phyloP scores from a whole-genome alignment of 2,797 vertebrate genomes.

The Zalophus californianus region DNA sequence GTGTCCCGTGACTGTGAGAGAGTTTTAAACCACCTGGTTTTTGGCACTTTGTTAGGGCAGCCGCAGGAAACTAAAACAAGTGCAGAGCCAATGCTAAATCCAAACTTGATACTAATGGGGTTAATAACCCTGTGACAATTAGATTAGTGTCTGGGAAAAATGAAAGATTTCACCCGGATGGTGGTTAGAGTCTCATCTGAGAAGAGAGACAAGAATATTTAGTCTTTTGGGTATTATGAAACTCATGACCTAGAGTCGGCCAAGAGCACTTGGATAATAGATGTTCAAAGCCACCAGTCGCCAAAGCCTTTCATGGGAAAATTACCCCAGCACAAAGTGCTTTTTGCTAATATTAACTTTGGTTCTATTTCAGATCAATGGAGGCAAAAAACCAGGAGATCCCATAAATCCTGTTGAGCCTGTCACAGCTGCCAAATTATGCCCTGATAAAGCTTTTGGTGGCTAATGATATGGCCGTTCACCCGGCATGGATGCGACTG shows the following conservation, averaged over 20 bases:
- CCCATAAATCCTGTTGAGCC: slow-evolving; percentile 71
- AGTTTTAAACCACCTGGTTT: neutral
- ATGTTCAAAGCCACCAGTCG: neutral
- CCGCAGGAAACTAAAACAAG: neutral
- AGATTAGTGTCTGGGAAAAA: neutral
- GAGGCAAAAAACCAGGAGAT: slow-evolving; percentile 77
- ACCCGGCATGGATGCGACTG: neutral
- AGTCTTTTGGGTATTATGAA: neutral
- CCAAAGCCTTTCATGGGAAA: neutral
- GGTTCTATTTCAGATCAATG: slow-evolving; percentile 76
- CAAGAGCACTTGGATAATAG: neutral
- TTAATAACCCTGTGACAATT: neutral
- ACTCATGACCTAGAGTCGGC: neutral
- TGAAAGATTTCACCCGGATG: neutral
- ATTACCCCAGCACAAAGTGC: neutral
- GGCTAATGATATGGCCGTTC: slow-evolving; percentile 58
- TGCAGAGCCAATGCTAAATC: neutral
- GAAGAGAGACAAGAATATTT: neutral
- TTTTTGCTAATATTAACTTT: slow-evolving; percentile 83
- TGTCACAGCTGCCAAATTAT: slow-evolving; percentile 71
- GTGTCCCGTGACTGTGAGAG: too few species aligned
- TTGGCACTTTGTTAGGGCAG: neutral
- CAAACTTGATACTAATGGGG: neutral
- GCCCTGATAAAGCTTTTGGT: slow-evolving; percentile 68
- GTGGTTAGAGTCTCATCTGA: neutral